Conservation (phyloP, 2,888 invertebrate species). For the Pterostichus niger region DNA sequence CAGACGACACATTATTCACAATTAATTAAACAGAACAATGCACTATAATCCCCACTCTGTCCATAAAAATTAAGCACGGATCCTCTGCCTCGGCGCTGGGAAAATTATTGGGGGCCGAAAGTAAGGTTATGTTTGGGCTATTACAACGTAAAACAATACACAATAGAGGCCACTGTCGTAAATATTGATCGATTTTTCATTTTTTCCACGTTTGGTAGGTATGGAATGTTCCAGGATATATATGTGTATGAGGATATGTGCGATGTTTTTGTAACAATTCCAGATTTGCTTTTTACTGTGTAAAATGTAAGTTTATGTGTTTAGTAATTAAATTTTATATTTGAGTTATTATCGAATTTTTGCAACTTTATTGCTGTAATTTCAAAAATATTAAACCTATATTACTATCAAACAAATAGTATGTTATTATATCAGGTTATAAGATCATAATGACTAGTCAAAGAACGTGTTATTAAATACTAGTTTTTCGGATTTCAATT, state of each 20-base stretch:
- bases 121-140: constrained; percentile 58
- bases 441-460: too few relatives aligned
- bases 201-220: constrained; percentile 14
- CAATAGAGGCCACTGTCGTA: constrained; percentile 56
- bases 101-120: constrained; percentile 56
- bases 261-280: constrained; percentile 50
- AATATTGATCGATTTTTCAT: constrained; percentile 56
- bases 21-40: constrained; percentile 66
- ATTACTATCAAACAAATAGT: too few relatives aligned
- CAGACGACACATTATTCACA: constrained; percentile 67
- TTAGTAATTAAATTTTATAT: constrained; percentile 53
- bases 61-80: constrained; percentile 66
- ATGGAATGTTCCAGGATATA: not conserved
- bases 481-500: too few relatives aligned
- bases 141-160: constrained; percentile 58
- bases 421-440: too few relatives aligned
- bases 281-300: constrained; percentile 49
- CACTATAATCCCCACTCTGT: constrained; percentile 65
- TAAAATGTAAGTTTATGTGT: constrained; percentile 54
- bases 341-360: constrained; percentile 40
- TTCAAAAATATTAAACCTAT: constrained; percentile 6
- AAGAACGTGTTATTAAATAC: too few relatives aligned
- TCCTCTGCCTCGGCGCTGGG: constrained; percentile 30
- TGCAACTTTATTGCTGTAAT: constrained; percentile 17
- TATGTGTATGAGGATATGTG: constrained; percentile 41